Base-by-base conservation (phyloP, 2,797 vertebrate genomes). In the Microcaecilia unicolor region DNA sequence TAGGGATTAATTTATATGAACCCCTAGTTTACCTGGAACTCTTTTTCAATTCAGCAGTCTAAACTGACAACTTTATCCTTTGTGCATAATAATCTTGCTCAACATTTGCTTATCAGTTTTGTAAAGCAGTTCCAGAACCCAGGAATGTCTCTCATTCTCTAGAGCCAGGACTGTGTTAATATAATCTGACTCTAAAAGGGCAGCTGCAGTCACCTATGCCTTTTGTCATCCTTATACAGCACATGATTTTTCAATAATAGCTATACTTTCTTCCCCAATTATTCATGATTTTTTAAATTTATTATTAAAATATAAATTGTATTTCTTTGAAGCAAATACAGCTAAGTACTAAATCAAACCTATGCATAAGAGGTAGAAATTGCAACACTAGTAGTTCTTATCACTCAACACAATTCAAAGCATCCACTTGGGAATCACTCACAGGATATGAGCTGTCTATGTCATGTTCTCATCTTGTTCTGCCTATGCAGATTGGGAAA, bases 1-100 rank as follows among this genome's bases (percentile, higher is more conserved):
- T 64, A 53, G 5, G 23, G 59, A 76, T 61, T 72, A 72, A 77
- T 80, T 72, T 73, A 59, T 67, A 5, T 49, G 45, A 57, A 78
- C 56, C 40, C 28, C 36, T 67, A 53, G 63, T 53, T 78, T 72
- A 64, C 45, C 61, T 3, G 10, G 70, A 72, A 62, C 48, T 34
- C 33, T 58, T 59, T 39, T 59, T 39, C 43, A 29, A n/a, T n/a
- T n/a, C n/a, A n/a, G 53, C 37, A 41, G n/a, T 54, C 40, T 68
- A 59, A 77, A 56, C 53, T 63, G 65, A 63, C 56, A 55, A 49
- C 32, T 75, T 64, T 63, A 64, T 76, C 59, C 67, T 62, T 53
- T 32, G 51, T 20, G 54, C 25, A 34, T 41, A 41, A 41, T 52
- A 55, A 25, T 35, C 33, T 34, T 45, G 48, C 38, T 54, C 10